Conservation (phyloP, 2,113 vertebrate species). For the Silurus meridionalis region DNA sequence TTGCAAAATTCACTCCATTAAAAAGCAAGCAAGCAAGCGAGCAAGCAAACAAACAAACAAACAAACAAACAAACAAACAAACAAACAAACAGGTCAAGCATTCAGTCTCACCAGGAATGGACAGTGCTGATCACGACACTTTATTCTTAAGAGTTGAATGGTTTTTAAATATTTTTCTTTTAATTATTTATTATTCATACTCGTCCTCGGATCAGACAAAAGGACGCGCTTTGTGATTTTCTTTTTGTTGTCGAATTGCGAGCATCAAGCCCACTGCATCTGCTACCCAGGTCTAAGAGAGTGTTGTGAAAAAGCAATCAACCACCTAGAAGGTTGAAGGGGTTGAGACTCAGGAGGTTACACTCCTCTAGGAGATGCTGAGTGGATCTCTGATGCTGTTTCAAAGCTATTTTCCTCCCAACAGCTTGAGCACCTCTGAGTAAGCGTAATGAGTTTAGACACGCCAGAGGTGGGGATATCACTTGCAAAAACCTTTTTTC, state of each 20-base stretch:
- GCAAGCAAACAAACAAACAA: not conserved
- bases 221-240: conserved; percentile 32
- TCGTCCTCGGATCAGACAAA: conserved; percentile 31
- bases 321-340: conserved; percentile 4
- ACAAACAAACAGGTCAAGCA: not conserved
- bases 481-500: conserved; percentile 4
- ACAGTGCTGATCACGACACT: not conserved
- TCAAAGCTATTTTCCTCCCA: not conserved
- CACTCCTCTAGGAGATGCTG: not conserved
- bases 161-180: not conserved
- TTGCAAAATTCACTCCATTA: no score
- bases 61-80: not conserved
- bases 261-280: not conserved
- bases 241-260: conserved; percentile 7
- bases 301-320: conserved; percentile 19
- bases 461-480: not conserved
- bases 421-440: not conserved
- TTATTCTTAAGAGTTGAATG: not conserved
- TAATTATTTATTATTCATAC: conserved; percentile 12
- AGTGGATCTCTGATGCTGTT: not conserved
- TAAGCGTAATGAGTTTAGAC: conserved; percentile 4
- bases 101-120: not conserved
- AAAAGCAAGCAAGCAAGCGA: no score
- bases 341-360: conserved; percentile 1
- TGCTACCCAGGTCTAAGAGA: conserved; percentile 9